phyloP scores from a whole-genome alignment of 2,797 vertebrate species.

The Melanogrammus aeglefinus region DNA sequence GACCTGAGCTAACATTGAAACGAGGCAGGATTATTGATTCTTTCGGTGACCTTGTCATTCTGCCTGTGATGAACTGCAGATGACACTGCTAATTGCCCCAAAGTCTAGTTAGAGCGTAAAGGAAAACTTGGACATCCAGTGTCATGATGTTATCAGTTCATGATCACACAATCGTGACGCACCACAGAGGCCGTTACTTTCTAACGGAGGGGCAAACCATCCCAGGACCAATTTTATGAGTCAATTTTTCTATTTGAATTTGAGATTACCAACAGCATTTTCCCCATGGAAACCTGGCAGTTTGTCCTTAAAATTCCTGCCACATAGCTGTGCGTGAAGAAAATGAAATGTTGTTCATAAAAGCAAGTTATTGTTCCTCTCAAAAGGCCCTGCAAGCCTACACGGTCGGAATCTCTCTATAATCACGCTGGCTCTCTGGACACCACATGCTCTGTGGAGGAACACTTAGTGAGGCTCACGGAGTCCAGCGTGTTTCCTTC shows the following conservation, averaged over 20 bases:
- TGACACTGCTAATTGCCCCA: background rate
- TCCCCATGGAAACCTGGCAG: constrained; percentile 72
- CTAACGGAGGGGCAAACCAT: constrained; percentile 37
- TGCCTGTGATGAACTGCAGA: background rate
- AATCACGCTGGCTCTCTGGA: constrained; percentile 66
- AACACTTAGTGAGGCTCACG: constrained; percentile 48
- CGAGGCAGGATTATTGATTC: background rate
- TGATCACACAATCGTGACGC: background rate
- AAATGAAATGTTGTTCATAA: constrained; percentile 66
- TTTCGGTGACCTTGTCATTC: background rate
- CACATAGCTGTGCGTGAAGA: constrained; percentile 40
- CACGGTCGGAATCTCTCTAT: constrained; percentile 56
- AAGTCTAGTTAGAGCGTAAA: background rate
- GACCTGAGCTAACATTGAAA: background rate
- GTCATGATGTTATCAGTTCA: background rate
- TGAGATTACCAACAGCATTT: constrained; percentile 52
- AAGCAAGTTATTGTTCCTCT: constrained; percentile 70
- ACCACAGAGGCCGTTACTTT: constrained; percentile 34
- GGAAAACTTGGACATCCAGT: background rate
- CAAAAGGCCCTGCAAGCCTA: constrained; percentile 49
- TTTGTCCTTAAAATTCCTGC: constrained; percentile 28
- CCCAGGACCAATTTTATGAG: constrained; percentile 46
- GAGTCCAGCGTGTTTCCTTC: constrained; percentile 47
- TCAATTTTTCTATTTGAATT: constrained; percentile 56
- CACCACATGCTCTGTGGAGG: constrained; percentile 54